Conservation (phyloP, 2,888 invertebrate species). For the Gisinianus flammeolus region DNA sequence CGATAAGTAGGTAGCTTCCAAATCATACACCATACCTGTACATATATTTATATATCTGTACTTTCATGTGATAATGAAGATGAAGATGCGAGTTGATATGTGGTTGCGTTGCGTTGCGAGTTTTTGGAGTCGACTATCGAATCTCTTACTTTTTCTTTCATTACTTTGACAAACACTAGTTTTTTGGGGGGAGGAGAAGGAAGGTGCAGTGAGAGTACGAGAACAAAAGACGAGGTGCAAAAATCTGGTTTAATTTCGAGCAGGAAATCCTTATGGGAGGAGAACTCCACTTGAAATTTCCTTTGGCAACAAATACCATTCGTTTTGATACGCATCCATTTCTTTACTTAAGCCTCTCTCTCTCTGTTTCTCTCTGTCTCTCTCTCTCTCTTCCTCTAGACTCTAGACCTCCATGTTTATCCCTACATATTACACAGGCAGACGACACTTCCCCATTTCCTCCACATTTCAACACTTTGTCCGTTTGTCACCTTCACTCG, state of each 20-base stretch:
- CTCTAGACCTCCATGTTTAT: not conserved
- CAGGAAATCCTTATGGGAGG: conserved; percentile 24
- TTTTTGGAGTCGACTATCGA: no score
- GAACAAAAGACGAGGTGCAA: conserved; percentile 25
- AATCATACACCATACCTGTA: no score
- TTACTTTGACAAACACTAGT: conserved; percentile 7
- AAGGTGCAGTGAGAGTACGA: no score
- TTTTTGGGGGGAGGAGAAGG: not conserved
- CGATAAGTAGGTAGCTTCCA: no score
- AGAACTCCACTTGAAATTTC: conserved; percentile 5
- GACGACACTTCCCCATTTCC: not conserved
- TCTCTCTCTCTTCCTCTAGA: not conserved
- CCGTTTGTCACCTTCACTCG: no score
- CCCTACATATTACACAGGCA: not conserved
- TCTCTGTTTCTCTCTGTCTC: not conserved
- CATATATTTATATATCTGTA: no score
- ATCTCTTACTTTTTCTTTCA: conserved; percentile 6
- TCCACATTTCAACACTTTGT: not conserved
- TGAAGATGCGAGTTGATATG: no score
- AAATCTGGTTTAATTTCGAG: conserved; percentile 32
- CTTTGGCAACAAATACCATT: conserved; percentile 14
- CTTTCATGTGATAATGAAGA: no score
- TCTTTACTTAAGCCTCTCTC: conserved; percentile 3
- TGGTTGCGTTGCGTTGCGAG: no score
- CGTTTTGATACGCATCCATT: not conserved